Evolutionary conservation across 2,888 invertebrate genomes (phyloP), one percentile per base, ranked within the genome.

Genomic region (Heteromurus nitidus): DNA sequence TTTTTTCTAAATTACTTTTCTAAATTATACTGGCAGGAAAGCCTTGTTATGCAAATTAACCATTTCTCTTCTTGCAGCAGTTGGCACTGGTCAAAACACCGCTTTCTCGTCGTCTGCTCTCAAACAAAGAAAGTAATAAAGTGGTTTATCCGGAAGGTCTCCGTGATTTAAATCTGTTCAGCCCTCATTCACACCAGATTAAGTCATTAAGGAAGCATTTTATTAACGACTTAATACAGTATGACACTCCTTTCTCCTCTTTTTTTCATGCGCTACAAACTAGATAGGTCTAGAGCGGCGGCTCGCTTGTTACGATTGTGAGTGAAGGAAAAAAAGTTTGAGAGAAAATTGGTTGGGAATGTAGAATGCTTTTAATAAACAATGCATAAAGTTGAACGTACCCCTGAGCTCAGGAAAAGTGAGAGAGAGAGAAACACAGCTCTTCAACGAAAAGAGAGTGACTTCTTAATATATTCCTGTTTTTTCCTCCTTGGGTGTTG

Each of bases 401-500:
- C 74, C 74, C 74, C 74, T 74, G 74, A 74, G 74, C 74, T 74
- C 74, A 31, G 74, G 64, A 64, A 30, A 74, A 62, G 47, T 26
- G n/a, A n/a, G n/a, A n/a, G n/a, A n/a, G n/a, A n/a, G n/a, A n/a
- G n/a, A 74, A 62, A 74, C 60, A 44, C 47, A n/a, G 44, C 72
- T 60, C 67, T 64, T 72, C 18, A 53, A 72, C 53, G 55, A 64
- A 64, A 53, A 64, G 36, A n/a, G n/a, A n/a, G n/a, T 26, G 9
- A 20, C 50, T 69, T 47, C 44, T 47, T 28, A 20, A 62, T 55
- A 31, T 13, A 42, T 42, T 72, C 30, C 47, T 55, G 1, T 60
- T 44, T 47, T 62, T 42, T 44, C 18, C 36, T 44, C 11, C 5
- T 74, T 73, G 42, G 53, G 65, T 79, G 28, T n/a, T n/a, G n/a